Conservation (phyloP, 1,140 invertebrate genomes). For the Bombus cullumanus region DNA sequence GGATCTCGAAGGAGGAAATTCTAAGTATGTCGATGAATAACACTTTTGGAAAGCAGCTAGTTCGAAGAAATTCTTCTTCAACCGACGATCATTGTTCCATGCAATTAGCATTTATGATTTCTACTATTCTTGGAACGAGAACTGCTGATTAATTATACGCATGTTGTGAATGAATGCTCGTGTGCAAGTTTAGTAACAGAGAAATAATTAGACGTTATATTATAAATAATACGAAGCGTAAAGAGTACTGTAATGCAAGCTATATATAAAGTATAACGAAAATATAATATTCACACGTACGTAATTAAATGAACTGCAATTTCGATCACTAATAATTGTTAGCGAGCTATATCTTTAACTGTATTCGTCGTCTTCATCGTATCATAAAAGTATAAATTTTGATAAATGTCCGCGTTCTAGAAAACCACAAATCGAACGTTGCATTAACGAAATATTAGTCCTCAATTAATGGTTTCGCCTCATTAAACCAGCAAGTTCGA, state of each 20-base stretch:
- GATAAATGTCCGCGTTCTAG: no score
- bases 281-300: neutral
- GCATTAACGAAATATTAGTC: neutral
- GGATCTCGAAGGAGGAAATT: neutral
- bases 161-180: neutral
- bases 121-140: neutral
- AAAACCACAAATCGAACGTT: neutral
- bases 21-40: neutral
- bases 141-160: neutral
- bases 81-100: neutral
- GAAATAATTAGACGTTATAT: neutral
- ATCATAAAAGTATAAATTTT: no score
- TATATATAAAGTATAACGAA: neutral
- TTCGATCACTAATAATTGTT: no score
- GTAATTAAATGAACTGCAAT: no score
- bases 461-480: neutral
- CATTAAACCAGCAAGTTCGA: neutral
- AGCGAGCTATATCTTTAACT: neutral
- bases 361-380: no score
- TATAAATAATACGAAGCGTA: neutral
- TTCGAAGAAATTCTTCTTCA: neutral
- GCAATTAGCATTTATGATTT: neutral
- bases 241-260: no score
- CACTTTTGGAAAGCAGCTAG: neutral
- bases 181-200: neutral